phyloP scores from a whole-genome alignment of 2,888 invertebrate species.

The Scaptomyza parva region DNA sequence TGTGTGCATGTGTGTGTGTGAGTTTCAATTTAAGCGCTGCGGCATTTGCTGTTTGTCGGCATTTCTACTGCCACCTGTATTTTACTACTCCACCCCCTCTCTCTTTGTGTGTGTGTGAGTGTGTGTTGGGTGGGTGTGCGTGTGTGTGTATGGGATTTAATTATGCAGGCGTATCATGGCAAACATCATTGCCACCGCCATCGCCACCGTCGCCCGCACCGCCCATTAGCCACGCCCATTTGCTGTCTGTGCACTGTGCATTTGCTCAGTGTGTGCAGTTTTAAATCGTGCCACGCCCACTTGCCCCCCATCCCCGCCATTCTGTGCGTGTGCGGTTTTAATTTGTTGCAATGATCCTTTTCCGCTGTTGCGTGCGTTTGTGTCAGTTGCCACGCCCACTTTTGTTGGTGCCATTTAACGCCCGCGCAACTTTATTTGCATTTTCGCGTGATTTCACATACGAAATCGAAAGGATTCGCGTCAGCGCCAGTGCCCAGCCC shows the following conservation, averaged over 20 bases:
- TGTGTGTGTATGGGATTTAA: conserved; percentile 63
- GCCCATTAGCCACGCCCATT: not conserved
- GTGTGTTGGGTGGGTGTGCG: conserved; percentile 6
- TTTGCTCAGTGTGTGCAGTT: not conserved
- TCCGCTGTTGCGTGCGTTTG: conserved; percentile 13
- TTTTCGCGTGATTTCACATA: conserved; percentile 65
- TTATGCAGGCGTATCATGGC: conserved; percentile 79
- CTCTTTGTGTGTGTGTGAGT: not conserved
- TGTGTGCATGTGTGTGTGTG: conserved; percentile 23
- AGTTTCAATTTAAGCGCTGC: conserved; percentile 71
- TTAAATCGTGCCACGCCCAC: conserved; percentile 17
- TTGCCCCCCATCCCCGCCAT: not conserved
- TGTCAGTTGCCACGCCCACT: conserved; percentile 35
- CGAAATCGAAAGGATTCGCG: conserved; percentile 48
- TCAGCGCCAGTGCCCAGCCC: not conserved
- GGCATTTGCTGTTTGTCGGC: conserved; percentile 73
- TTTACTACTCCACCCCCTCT: conserved; percentile 5
- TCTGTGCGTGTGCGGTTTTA: conserved; percentile 73
- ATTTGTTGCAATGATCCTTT: conserved; percentile 65
- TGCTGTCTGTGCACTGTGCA: conserved; percentile 1
- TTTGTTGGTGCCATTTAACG: conserved; percentile 10
- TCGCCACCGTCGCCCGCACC: not conserved
- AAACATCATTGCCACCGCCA: conserved; percentile 51
- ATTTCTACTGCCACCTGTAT: conserved; percentile 60
- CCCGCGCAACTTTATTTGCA: conserved; percentile 37